A percentile compares a stretch with the other conserved stretches of the same genome.
phyloP scores from a whole-genome alignment of 2,113 vertebrate genomes.

The Crotalus helleri region DNA sequence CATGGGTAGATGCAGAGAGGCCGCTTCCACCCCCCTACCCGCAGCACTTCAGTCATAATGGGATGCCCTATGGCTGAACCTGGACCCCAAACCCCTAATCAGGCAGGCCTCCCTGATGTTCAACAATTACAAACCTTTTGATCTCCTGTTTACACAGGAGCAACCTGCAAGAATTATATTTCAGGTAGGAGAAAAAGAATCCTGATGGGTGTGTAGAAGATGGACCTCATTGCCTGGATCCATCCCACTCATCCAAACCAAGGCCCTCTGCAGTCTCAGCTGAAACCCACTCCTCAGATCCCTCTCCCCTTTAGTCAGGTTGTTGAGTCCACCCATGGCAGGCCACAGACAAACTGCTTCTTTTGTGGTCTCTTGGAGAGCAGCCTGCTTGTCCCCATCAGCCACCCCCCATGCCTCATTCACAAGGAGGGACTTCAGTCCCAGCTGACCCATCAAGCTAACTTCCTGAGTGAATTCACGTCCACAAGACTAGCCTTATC shows the following conservation, averaged over 20 bases:
- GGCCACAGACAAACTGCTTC: neutral
- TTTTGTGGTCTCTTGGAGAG: neutral
- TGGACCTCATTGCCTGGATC: neutral
- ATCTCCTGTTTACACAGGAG: neutral
- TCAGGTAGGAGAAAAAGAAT: neutral
- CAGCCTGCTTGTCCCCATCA: neutral
- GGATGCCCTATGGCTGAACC: too few species aligned
- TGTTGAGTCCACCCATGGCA: too few species aligned
- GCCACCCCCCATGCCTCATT: rapidly evolving
- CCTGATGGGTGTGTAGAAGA: neutral
- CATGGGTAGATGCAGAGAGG: neutral
- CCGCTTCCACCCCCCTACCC: neutral
- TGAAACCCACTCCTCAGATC: too few species aligned
- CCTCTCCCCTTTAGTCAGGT: neutral
- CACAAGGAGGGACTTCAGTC: too few species aligned
- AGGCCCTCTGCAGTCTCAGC: neutral
- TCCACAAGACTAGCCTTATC: neutral
- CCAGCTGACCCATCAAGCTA: neutral
- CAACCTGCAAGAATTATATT: neutral
- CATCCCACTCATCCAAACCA: neutral
- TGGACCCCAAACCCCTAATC: neutral
- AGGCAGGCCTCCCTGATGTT: too few species aligned
- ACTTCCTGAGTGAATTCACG: too few species aligned
- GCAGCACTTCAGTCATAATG: too few species aligned
- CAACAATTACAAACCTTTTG: neutral